Evolutionary conservation across 2,888 invertebrate species (phyloP), one percentile per base, ranked within the genome.

Genomic region (Hyles lineata): DNA sequence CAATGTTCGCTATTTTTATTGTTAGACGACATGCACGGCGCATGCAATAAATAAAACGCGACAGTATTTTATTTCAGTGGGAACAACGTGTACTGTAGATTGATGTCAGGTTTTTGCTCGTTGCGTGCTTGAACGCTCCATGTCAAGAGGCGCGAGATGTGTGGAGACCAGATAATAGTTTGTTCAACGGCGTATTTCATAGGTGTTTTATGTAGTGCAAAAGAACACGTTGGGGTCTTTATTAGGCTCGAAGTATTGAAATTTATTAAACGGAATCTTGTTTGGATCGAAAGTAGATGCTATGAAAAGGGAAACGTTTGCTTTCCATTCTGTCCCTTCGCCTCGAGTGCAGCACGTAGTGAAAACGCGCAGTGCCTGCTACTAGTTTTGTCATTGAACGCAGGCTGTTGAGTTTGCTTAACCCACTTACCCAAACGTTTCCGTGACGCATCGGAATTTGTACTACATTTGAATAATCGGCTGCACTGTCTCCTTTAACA

Each of bases 391-490:
- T 83, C 82, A 84, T 85, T 84, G 81, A 84, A 82, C 84, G 87
- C 82, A 81, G 77, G 83, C 84, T 82, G 81, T 83, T 83, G 86
- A 86, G 84, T 88, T 82, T 84, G 83, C 84, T 89, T 88, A 90
- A 89, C 91, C 91, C 83, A 90, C 84, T 90, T 89, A 81, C 80
- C 79, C 82, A 84, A 84, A 82, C 83, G 82, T 83, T 86, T 85
- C 85, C 83, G 86, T 89, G 88, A 89, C 89, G 91, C 87, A 82
- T 85, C 82, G 90, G 90, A 87, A 92, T 92, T 89, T 85, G 90
- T 86, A 87, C 89, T 85, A 90, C 87, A 90, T 92, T 92, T 89
- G 82, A 89, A 87, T 87, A 87, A 86, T 86, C 88, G 84, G 80
- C 86, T 87, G 85, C 84, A 81, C 82, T 83, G 82, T 84, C 83